A percentile compares a stretch with the other conserved stretches of the same genome.
phyloP scores from a whole-genome alignment of 2,888 invertebrate species.

The Agonum fuliginosum region DNA sequence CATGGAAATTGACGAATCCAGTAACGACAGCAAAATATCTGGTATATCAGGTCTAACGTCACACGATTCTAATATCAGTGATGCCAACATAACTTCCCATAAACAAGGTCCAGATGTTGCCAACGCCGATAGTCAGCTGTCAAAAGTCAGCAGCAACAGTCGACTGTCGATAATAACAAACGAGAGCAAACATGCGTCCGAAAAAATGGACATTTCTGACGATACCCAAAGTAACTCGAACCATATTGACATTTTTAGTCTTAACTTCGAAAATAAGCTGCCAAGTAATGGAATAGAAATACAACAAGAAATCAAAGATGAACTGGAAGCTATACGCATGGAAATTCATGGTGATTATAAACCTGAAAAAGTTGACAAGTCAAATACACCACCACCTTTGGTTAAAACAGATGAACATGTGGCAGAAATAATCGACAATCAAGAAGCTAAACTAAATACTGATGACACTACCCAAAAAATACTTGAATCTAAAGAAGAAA shows the following conservation, averaged over 20 bases:
- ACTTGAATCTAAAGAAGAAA: slow-evolving; percentile 67
- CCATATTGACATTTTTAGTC: background rate
- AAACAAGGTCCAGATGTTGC: background rate
- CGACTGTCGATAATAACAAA: slow-evolving; percentile 75
- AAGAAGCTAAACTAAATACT: slow-evolving; percentile 67
- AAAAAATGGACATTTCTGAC: slow-evolving; percentile 69
- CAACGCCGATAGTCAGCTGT: slow-evolving; percentile 74
- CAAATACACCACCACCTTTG: no score
- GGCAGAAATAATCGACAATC: slow-evolving; percentile 74
- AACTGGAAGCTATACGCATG: slow-evolving; percentile 75
- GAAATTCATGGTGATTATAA: slow-evolving; percentile 77
- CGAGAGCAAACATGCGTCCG: slow-evolving; percentile 72
- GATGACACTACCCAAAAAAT: slow-evolving; percentile 71
- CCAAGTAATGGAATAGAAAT: slow-evolving; percentile 35
- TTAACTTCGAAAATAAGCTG: slow-evolving; percentile 1
- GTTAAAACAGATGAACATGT: background rate
- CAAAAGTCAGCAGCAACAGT: slow-evolving; percentile 79
- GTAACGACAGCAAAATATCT: slow-evolving; percentile 77
- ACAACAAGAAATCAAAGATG: slow-evolving; percentile 53
- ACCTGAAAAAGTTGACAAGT: background rate
- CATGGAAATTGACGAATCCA: slow-evolving; percentile 74
- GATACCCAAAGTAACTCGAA: slow-evolving; percentile 62
- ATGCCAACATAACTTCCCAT: slow-evolving; percentile 38
- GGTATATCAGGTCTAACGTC: slow-evolving; percentile 75
- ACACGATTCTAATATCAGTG: slow-evolving; percentile 72